A percentile compares a stretch with the other conserved stretches of the same genome.
Evolutionary conservation across 1,140 invertebrate species (phyloP).

Genomic region (Lepidurus arcticus): DNA sequence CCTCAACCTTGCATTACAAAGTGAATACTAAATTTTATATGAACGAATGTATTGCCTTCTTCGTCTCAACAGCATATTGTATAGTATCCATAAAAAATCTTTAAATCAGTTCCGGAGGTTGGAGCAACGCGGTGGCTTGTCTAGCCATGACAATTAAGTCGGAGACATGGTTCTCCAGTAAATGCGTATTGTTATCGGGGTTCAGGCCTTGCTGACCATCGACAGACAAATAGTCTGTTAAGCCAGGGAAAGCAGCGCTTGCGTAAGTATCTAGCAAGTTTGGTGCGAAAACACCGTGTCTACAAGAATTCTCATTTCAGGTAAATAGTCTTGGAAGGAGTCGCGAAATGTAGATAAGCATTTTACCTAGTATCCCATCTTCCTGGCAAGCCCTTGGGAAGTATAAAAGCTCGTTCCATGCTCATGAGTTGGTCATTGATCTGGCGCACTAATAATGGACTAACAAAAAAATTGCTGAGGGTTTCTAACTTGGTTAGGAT

Average conservation of each 20-base stretch:
- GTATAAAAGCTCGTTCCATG: constrained; percentile 49
- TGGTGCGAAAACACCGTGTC: constrained; percentile 46
- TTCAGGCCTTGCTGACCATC: neutral
- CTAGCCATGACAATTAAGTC: neutral
- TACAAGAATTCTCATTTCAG: constrained; percentile 36
- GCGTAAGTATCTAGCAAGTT: constrained; percentile 45
- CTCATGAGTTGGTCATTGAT: constrained; percentile 50
- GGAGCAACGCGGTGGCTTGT: constrained; percentile 5
- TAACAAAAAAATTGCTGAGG: constrained; percentile 27
- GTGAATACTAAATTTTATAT: constrained; percentile 9
- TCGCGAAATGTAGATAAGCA: neutral
- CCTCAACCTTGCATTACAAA: neutral
- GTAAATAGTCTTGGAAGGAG: neutral
- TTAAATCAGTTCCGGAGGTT: neutral
- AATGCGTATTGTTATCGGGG: neutral
- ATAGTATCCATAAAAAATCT: neutral
- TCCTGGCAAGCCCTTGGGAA: constrained; percentile 46
- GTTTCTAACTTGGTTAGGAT: too few relatives aligned
- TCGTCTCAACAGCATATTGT: neutral
- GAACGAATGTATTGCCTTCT: neutral
- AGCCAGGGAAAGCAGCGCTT: constrained; percentile 46
- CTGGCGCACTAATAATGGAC: constrained; percentile 43
- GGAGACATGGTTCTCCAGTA: neutral
- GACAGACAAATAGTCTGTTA: constrained; percentile 40
- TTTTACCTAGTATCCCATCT: constrained; percentile 37